Percentiles rank a stretch among this genome's conserved stretches.
phyloP scores from a whole-genome alignment of 2,113 vertebrate species.

The Halichoerus grypus region DNA sequence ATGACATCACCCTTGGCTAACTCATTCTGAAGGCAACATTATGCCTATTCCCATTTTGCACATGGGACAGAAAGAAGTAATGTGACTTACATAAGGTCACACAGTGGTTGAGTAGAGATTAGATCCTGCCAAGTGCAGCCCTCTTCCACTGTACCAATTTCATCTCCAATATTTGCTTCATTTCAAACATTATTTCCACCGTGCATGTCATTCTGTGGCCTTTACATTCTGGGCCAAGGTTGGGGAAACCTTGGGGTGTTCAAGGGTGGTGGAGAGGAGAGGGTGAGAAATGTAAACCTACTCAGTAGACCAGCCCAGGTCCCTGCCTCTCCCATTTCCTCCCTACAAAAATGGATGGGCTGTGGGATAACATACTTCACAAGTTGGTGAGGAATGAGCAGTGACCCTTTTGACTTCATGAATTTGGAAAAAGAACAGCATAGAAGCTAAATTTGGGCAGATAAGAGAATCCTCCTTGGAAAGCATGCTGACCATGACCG shows the following conservation, averaged over 20 bases:
- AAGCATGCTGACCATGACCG: not conserved
- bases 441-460: not conserved
- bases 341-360: not conserved
- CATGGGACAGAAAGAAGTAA: not conserved
- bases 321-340: not conserved
- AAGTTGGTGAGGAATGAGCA: not conserved
- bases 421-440: conserved; percentile 1
- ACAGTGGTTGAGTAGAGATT: not conserved
- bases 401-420: conserved; percentile 27
- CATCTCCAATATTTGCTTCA: not conserved
- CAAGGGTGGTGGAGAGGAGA: no score
- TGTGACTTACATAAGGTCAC: not conserved
- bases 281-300: not conserved
- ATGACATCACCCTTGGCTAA: not conserved
- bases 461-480: conserved; percentile 27
- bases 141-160: not conserved
- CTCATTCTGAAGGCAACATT: not conserved
- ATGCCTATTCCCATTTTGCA: not conserved
- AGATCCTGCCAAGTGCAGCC: not conserved
- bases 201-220: not conserved
- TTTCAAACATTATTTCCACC: not conserved
- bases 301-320: not conserved
- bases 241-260: not conserved
- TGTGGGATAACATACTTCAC: not conserved
- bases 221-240: not conserved